Percentiles rank a stretch among this genome's conserved stretches.
phyloP scores from a whole-genome alignment of 2,113 vertebrate species.

The Gasterosteus aculeatus region DNA sequence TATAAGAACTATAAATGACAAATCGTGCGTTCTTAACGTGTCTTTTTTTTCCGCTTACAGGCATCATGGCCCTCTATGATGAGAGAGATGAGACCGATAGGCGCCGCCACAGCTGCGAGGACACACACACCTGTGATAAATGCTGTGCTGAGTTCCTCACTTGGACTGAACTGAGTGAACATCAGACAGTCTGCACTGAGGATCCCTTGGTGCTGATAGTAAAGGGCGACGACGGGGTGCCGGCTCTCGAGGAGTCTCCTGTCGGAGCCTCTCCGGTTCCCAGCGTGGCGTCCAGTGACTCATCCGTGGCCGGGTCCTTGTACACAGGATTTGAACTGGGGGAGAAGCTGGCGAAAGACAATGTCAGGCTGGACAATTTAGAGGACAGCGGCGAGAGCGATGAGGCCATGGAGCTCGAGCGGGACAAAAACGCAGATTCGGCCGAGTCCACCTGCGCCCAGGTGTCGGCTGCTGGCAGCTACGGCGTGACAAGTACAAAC shows the following conservation, averaged over 20 bases:
- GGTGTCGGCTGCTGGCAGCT: constrained; percentile 79
- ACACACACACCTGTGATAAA: constrained; percentile 88
- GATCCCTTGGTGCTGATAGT: constrained; percentile 89
- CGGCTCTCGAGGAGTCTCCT: constrained; percentile 78
- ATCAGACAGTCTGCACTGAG: constrained; percentile 88
- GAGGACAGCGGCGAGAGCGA: constrained; percentile 80
- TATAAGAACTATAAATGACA: constrained; percentile 49
- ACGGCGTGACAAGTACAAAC: constrained; percentile 91
- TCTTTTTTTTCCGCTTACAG: constrained; percentile 60
- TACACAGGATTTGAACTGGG: constrained; percentile 78
- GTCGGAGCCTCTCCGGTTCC: constrained; percentile 80
- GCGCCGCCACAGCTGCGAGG: constrained; percentile 84
- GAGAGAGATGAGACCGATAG: constrained; percentile 82
- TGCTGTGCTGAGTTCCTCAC: constrained; percentile 95
- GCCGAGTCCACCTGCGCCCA: constrained; percentile 76
- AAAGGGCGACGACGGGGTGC: constrained; percentile 83
- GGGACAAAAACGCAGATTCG: constrained; percentile 76
- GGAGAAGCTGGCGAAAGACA: constrained; percentile 69
- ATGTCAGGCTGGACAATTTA: constrained; percentile 79
- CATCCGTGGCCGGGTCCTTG: constrained; percentile 82
- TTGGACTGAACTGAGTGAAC: constrained; percentile 88
- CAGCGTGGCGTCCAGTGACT: constrained; percentile 85
- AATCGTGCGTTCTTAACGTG: constrained; percentile 7
- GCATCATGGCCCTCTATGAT: constrained; percentile 47
- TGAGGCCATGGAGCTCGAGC: constrained; percentile 90